Evolutionary conservation across 2,113 vertebrate species (phyloP), one percentile per base, ranked within the genome.

Genomic region (Bubo blakistoni): DNA sequence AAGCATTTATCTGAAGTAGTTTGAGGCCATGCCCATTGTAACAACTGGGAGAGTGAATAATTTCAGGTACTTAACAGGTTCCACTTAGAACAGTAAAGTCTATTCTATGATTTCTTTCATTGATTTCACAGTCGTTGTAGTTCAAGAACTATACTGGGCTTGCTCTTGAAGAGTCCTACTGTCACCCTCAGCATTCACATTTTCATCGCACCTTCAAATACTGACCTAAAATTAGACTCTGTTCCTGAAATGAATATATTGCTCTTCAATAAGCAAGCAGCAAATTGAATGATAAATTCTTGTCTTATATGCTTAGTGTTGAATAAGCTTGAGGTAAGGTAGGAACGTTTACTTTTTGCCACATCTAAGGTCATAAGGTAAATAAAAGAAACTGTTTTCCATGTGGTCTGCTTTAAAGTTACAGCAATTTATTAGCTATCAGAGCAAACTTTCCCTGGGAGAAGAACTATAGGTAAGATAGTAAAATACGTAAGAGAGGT

Each of bases 191-290:
- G 80, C 47, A 40, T 92, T 88, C 1, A 0, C 73, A 62, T 95
- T 93, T 92, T 90, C 84, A 69, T 88, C 18, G 16, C 66, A 73
- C 61, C 63, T 97, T 93, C 80, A 73, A 47, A 47, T 54, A 54
- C 17, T 14, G 5, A 38, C 80, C 84, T 96, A 95, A 96, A 96
- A 92, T 91, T 93, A 96, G 95, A 89, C 52, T 85, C 62, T 79
- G 44, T 81, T 96, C 83, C 93, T 94, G 84, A 94, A 97, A 94
- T 61, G 7, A 89, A 86, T 92, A 66, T 55, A 67, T 91, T 62
- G 63, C 54, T 96, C 30, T 95, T 94, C 94, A 90, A 61, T 94
- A 71, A 3, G 4, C 79, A 94, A 66, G 22, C 81, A 92, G 81
- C 44, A 88, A 94, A 96, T 12, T 67, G 61, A 91, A 96, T 79